A percentile compares a stretch with the other conserved stretches of the same genome.
These are phyloP conservation scores for Cantharis flavilabris DNA, from an alignment of 2,888 invertebrate species.

Conservation along the genomic window DNA sequence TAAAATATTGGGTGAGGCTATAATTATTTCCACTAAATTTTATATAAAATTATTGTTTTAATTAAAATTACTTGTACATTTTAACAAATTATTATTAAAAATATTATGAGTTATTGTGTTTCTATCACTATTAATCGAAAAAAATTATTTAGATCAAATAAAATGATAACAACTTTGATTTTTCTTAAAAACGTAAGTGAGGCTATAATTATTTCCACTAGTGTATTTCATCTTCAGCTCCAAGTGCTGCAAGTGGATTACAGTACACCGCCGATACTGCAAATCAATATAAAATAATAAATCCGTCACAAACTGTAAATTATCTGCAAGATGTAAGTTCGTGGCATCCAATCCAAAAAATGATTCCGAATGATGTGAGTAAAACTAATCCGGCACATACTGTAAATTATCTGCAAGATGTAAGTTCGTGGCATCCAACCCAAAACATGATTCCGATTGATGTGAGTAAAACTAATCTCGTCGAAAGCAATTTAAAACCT, in stretches of 20 bases:
- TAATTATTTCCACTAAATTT: too few species aligned
- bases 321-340: constrained; percentile 43
- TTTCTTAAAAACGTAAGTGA: too few species aligned
- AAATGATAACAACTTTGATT: too few species aligned
- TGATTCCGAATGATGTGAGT: constrained; percentile 44
- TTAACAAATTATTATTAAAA: too few species aligned
- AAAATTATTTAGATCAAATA: too few species aligned
- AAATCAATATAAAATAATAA: background rate
- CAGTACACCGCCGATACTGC: background rate
- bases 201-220: too few species aligned
- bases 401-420: constrained; percentile 38
- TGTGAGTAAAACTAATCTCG: constrained; percentile 41
- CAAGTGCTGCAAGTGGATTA: background rate
- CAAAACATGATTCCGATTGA: constrained; percentile 44
- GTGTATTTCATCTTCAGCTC: background rate
- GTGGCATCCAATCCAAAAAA: constrained; percentile 36
- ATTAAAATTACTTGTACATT: too few species aligned
- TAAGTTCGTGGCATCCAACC: constrained; percentile 36
- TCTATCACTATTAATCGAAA: too few species aligned
- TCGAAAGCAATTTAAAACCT: constrained; percentile 40
- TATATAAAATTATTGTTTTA: too few species aligned
- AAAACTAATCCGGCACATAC: constrained; percentile 36
- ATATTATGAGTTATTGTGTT: too few species aligned
- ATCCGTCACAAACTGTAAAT: background rate
- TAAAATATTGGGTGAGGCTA: too few species aligned